Base-by-base conservation (phyloP, 2,888 invertebrate genomes). In the Eucriotettix oculatus region DNA sequence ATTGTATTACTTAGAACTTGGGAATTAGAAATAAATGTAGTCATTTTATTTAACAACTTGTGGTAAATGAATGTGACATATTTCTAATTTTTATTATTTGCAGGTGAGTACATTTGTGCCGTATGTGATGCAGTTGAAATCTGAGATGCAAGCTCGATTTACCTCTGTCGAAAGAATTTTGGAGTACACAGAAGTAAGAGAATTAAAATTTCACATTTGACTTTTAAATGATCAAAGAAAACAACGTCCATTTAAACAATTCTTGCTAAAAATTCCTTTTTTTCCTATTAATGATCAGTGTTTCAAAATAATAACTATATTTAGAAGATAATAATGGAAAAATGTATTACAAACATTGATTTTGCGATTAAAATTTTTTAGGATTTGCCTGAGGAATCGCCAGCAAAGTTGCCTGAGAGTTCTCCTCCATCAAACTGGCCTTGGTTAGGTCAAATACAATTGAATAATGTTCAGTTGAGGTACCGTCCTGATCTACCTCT, bases 101-200 rank as follows among this genome's bases (percentile, higher is more conserved):
- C 63, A 70, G 69, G 68, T 70, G 10, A 67, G 69, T 58, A 68
- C 68, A 10, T 69, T 69, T 63, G 66, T 70, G 52, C 69, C 71
- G 1, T 69, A 68, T 61, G 65, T 69, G 10, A 69, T 70, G 66
- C 64, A 70, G 59, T 68, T 70, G 66, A 69, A 70, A 58, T 69
- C 71, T 0, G 71, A 71, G 62, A 67, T 70, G 56, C 62, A 74
- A 65, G 71, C 75, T 1, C 68, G 74, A 48, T 73, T 75, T 64
- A 71, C 73, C 1, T 75, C 75, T 10, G 74, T 75, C 1, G 74
- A 76, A 64, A 68, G 75, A 63, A 69, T 75, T 43, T 65, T 71
- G 48, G 70, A 73, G 53, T 75, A 75, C 63, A 69, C 72, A 5
- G 65, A 73, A 68, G 74, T 75, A 67, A 64, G 44, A 17, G 10